Base-by-base conservation (phyloP, 2,888 invertebrate genomes). In the Aleiodes testaceus region DNA sequence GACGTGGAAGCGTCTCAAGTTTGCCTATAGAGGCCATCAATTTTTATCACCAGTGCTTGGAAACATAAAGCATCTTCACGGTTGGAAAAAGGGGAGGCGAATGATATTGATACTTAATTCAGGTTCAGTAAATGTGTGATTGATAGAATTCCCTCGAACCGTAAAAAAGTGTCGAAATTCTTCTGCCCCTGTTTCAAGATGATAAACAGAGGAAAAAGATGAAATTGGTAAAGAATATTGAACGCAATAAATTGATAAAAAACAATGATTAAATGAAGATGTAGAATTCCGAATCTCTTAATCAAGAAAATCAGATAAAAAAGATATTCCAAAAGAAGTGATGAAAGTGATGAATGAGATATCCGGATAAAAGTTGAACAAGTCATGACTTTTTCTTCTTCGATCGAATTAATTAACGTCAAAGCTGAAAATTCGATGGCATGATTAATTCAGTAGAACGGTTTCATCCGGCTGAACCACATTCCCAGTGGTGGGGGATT, bases 401-500 rank as follows among this genome's bases (percentile, higher is more conserved):
- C 63, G 20, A 26, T 45, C n/a, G 36, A 63, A 63, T 63, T 63
- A 63, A 63, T 63, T 63, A 63, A 63, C 45, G 63, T 63, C 63
- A 45, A 44, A 44, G 6, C 22, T 26, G 63, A 20, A 18, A n/a
- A 44, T 63, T 44, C 45, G 45, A 63, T 45, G 22, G 20, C 14
- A 63, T 63, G 63, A 63, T 63, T 63, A 63, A 63, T 63, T 26
- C 63, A 63, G 63, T 63, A 22, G 45, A 63, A 63, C 45, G 18
- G 45, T 45, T 63, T 63, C 47, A 63, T 45, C 63, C 45, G 20
- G 14, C 11, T 45, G 22, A 44, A 22, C 1, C 22, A 63, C 20
- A 63, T 9, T 44, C n/a, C 9, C n/a, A n/a, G 16, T 42, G 63
- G 16, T 42, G 63, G 12, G 18, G 59, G 59, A 59, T 59, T 59